Conservation (phyloP, 2,888 invertebrate genomes). For the Drosophila sordidapex region DNA sequence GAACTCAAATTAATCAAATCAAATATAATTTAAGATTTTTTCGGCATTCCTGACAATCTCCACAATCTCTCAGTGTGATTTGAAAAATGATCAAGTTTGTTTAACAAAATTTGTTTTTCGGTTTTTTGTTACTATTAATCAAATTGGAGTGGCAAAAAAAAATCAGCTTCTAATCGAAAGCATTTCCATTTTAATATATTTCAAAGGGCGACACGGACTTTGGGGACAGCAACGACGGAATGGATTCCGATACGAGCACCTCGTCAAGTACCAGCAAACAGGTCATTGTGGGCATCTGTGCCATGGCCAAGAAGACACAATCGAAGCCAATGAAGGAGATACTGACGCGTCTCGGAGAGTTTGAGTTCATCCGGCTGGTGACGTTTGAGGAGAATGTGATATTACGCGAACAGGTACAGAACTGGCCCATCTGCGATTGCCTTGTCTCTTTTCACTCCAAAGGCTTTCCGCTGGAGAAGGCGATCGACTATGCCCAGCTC, state of each 20-base stretch:
- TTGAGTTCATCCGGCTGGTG: slow-evolving; percentile 97
- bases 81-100: too few relatives aligned
- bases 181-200: neutral
- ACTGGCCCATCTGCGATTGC: slow-evolving; percentile 99
- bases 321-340: slow-evolving; percentile 99
- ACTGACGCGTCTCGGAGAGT: slow-evolving; percentile 96
- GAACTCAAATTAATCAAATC: neutral
- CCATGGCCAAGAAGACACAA: slow-evolving; percentile 99
- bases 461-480: slow-evolving; percentile 99
- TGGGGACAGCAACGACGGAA: slow-evolving; percentile 87
- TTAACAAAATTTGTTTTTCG: neutral
- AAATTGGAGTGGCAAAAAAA: neutral
- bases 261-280: slow-evolving; percentile 90
- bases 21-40: neutral
- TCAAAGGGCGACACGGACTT: slow-evolving; percentile 91
- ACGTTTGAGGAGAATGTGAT: slow-evolving; percentile 99
- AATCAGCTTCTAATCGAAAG: neutral
- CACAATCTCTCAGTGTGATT: too few relatives aligned
- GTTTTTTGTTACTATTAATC: neutral
- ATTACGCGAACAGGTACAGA: slow-evolving; percentile 97
- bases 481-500: slow-evolving; percentile 97
- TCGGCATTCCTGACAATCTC: neutral
- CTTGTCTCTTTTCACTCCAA: slow-evolving; percentile 99
- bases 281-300: slow-evolving; percentile 99
- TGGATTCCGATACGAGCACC: slow-evolving; percentile 87